These are phyloP conservation scores for Callipepla californica DNA, from an alignment of 2,113 vertebrate genomes.

Conservation along the genomic window DNA sequence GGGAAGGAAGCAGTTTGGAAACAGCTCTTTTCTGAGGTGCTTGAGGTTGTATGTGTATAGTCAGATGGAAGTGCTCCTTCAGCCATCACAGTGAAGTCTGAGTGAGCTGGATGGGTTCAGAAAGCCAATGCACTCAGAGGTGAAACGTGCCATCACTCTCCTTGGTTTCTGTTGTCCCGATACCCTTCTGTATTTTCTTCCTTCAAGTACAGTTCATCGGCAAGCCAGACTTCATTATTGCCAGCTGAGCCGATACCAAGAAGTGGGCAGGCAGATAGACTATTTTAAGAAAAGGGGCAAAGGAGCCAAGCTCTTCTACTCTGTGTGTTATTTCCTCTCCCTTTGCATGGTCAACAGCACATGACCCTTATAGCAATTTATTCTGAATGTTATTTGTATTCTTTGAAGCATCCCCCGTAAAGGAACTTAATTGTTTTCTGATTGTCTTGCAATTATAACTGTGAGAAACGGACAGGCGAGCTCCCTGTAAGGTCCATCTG, in stretches of 20 bases:
- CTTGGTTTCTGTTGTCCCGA: not conserved
- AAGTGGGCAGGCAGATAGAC: not conserved
- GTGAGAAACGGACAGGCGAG: not conserved
- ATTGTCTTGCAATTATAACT: not conserved
- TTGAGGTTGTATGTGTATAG: not conserved
- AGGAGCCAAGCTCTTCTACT: not conserved
- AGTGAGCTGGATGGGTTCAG: not conserved
- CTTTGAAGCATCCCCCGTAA: not conserved
- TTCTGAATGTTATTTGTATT: accelerated
- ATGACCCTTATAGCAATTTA: not conserved
- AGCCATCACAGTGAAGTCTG: not conserved
- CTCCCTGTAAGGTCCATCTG: not conserved
- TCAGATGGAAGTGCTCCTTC: not conserved
- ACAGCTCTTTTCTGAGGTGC: not conserved
- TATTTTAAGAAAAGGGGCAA: not conserved
- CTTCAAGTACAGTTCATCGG: accelerated
- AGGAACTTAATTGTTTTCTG: not conserved
- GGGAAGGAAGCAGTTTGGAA: not conserved
- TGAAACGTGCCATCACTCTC: not conserved
- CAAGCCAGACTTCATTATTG: not conserved
- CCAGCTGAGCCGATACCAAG: not conserved
- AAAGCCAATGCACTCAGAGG: not conserved
- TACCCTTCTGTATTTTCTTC: not conserved
- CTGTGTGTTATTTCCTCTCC: not conserved
- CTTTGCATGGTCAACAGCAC: not conserved